phyloP scores from a whole-genome alignment of 2,113 vertebrate genomes.

The Hemiprocne comata region DNA sequence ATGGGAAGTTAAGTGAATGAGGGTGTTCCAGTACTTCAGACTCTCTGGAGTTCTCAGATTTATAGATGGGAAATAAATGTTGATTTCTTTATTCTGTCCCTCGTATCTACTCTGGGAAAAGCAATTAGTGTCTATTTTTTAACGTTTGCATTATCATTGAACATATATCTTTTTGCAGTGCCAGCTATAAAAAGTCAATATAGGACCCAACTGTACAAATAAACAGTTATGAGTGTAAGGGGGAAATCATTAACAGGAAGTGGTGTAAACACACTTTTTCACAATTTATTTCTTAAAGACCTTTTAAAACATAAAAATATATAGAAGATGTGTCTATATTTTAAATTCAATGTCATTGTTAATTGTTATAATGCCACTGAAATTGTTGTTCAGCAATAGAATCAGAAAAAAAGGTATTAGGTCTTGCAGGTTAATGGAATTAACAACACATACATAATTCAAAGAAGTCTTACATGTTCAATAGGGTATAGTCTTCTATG shows the following conservation, averaged over 20 bases:
- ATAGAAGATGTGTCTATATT: background rate
- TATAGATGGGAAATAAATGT: constrained; percentile 62
- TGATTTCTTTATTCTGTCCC: constrained; percentile 51
- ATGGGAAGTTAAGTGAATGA: constrained; percentile 7
- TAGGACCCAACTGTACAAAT: constrained; percentile 52
- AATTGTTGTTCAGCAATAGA: background rate
- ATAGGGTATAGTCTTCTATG: background rate
- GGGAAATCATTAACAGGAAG: constrained; percentile 52
- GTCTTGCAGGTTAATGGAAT: background rate
- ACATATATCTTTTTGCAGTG: constrained; percentile 51
- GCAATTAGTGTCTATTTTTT: constrained; percentile 63
- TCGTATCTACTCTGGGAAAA: constrained; percentile 44
- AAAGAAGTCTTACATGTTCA: background rate
- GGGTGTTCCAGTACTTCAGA: constrained; percentile 1
- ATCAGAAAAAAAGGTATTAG: background rate
- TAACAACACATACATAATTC: background rate
- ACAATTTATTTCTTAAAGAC: constrained; percentile 5
- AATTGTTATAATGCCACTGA: background rate
- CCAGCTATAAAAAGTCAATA: constrained; percentile 55
- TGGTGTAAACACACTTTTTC: constrained; percentile 31
- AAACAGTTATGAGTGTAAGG: constrained; percentile 56
- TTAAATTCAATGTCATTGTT: constrained; percentile 10
- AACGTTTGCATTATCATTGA: constrained; percentile 50
- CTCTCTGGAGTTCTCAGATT: constrained; percentile 40
- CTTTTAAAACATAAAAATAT: background rate